These are phyloP conservation scores for Adrianichthys oophorus DNA, from an alignment of 2,797 vertebrate genomes.

Conservation along the genomic window DNA sequence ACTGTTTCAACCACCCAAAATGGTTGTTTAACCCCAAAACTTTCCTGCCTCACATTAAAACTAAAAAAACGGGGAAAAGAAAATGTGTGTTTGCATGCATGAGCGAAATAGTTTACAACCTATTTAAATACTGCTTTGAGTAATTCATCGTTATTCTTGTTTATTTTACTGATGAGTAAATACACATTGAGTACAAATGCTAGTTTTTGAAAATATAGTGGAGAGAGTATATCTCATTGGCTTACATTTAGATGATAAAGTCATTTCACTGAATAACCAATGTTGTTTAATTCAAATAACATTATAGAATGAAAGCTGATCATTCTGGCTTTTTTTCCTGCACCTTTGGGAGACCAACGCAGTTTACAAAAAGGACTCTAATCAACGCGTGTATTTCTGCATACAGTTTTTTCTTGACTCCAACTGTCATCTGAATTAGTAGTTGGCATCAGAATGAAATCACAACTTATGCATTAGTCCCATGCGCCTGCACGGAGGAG, in stretches of 20 bases:
- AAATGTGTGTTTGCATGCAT: constrained; percentile 1
- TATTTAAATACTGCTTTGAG: constrained; percentile 64
- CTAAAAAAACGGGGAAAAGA: constrained; percentile 9
- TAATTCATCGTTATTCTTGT: constrained; percentile 61
- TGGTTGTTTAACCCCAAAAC: constrained; percentile 67
- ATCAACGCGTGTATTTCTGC: constrained; percentile 5
- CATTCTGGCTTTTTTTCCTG: no score
- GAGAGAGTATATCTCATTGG: constrained; percentile 25
- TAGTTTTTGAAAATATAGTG: constrained; percentile 45
- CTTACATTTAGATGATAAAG: constrained; percentile 40
- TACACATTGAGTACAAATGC: constrained; percentile 54
- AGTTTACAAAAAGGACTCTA: background rate
- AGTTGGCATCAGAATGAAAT: constrained; percentile 52
- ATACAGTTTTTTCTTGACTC: constrained; percentile 7
- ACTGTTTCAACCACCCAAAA: constrained; percentile 56
- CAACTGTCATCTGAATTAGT: constrained; percentile 55
- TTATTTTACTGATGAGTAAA: constrained; percentile 70
- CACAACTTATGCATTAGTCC: constrained; percentile 29
- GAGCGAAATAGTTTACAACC: constrained; percentile 60
- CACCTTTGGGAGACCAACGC: no score
- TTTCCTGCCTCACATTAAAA: constrained; percentile 49
- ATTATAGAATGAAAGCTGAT: no score
- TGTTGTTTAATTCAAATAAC: no score
- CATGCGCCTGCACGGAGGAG: no score
- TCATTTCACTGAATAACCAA: constrained; percentile 22